These are phyloP conservation scores for Spisula subtruncata DNA, from an alignment of 2,888 invertebrate genomes.

Conservation along the genomic window DNA sequence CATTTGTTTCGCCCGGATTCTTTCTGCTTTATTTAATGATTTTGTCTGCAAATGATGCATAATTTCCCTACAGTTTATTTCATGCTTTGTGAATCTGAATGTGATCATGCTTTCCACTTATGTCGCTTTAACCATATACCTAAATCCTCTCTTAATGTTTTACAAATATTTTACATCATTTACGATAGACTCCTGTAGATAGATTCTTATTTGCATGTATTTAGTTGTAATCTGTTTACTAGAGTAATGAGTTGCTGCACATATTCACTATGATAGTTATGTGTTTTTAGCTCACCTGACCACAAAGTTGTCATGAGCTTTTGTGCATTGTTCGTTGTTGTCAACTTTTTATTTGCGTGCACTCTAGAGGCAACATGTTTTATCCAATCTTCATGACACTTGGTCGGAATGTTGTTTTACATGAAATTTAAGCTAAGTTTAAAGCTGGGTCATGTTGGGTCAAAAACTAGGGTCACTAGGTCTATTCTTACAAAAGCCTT, in stretches of 20 bases:
- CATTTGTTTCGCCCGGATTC: background rate
- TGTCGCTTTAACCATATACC: background rate
- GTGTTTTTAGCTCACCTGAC: too few relatives aligned
- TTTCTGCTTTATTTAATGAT: conserved; percentile 8
- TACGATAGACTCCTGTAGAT: background rate
- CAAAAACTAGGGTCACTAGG: too few relatives aligned
- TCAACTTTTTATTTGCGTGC: too few relatives aligned
- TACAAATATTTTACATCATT: background rate
- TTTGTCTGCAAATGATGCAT: conserved; percentile 24
- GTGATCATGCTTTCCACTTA: background rate
- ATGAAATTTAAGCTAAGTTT: too few relatives aligned
- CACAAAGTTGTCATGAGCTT: too few relatives aligned
- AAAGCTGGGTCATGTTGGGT: too few relatives aligned
- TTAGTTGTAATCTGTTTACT: too few relatives aligned
- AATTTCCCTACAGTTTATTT: background rate
- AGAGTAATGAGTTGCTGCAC: background rate
- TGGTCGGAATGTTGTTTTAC: too few relatives aligned
- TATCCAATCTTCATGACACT: too few relatives aligned
- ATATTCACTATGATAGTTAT: background rate
- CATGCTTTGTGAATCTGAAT: background rate
- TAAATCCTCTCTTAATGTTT: background rate
- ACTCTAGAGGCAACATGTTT: too few relatives aligned
- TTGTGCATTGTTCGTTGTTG: too few relatives aligned
- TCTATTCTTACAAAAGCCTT: too few relatives aligned
- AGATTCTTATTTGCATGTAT: background rate